These are phyloP conservation scores for Exocentrus adspersus DNA, from an alignment of 2,888 invertebrate genomes.

Conservation along the genomic window DNA sequence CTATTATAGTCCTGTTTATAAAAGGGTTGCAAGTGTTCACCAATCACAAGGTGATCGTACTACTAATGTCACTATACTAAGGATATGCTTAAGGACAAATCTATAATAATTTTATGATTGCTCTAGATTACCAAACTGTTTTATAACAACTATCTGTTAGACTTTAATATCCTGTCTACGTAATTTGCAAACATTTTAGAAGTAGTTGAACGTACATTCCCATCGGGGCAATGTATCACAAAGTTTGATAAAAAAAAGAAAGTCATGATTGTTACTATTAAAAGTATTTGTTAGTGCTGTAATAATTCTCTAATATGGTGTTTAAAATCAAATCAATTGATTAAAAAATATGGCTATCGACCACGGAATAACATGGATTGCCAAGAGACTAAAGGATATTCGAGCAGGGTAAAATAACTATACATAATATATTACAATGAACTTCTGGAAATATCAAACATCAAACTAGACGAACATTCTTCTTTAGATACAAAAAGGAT, in stretches of 20 bases:
- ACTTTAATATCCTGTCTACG: slow-evolving; percentile 18
- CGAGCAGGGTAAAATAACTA: slow-evolving; percentile 18
- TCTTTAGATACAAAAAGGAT: too few species aligned
- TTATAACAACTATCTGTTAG: slow-evolving; percentile 12
- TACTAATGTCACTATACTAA: too few species aligned
- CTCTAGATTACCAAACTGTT: background rate
- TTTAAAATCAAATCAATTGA: background rate
- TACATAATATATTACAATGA: too few species aligned
- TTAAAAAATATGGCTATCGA: slow-evolving; percentile 29
- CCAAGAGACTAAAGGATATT: slow-evolving; percentile 22
- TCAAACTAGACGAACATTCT: too few species aligned
- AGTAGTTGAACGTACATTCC: background rate
- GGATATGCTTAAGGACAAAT: slow-evolving; percentile 1
- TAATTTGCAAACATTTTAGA: slow-evolving; percentile 13
- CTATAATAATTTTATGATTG: background rate
- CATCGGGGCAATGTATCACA: background rate
- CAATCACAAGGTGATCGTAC: too few species aligned
- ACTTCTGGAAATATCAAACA: too few species aligned
- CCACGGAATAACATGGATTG: slow-evolving; percentile 26
- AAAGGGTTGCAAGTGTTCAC: too few species aligned
- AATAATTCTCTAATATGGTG: too few species aligned
- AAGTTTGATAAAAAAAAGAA: background rate
- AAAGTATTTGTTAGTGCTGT: background rate
- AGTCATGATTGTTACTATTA: too few species aligned
- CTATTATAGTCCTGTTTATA: too few species aligned